Percentiles rank a stretch among this genome's conserved stretches.
phyloP scores from a whole-genome alignment of 2,113 vertebrate genomes.

The Scytalopus superciliaris region DNA sequence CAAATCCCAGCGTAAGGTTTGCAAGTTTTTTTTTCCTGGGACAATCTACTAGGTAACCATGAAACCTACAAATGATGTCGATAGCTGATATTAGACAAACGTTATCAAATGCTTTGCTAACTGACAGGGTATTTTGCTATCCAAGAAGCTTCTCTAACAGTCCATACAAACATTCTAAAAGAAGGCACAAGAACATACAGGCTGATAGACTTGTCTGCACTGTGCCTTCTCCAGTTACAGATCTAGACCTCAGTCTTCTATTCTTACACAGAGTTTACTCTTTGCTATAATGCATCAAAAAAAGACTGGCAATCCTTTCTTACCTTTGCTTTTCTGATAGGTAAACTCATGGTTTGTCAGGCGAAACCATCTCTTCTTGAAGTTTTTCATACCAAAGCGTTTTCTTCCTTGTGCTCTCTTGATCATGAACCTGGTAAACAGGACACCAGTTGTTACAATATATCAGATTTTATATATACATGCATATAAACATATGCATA shows the following conservation, averaged over 20 bases:
- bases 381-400: slow-evolving; percentile 97
- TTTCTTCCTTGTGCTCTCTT: slow-evolving; percentile 97
- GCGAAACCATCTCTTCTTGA: slow-evolving; percentile 98
- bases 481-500: background rate
- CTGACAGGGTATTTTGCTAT: background rate
- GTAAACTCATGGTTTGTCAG: slow-evolving; percentile 97
- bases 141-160: background rate
- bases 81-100: background rate
- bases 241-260: background rate
- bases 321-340: slow-evolving; percentile 98
- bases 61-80: background rate
- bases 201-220: background rate
- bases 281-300: background rate
- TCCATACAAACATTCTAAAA: background rate
- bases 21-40: background rate
- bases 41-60: background rate
- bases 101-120: background rate
- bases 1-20: background rate
- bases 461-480: background rate
- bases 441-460: background rate
- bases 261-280: background rate
- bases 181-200: background rate
- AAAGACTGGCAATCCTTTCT: background rate
- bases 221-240: background rate
- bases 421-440: slow-evolving; percentile 89